Base-by-base conservation (phyloP, 2,888 invertebrate species). In the Drosophila incognita region DNA sequence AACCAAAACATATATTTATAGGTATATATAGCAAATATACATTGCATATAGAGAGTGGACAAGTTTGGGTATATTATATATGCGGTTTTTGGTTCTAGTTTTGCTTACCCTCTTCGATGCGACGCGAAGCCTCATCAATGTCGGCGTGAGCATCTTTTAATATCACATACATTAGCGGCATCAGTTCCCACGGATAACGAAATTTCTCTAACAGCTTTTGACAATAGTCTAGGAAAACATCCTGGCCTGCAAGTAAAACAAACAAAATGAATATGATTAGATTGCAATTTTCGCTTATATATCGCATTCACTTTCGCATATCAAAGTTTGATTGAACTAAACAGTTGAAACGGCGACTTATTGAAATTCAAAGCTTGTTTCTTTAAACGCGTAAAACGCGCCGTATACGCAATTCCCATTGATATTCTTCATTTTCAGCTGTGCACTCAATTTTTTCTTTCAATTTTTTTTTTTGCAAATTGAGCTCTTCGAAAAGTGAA, bases 121-220 rank as follows among this genome's bases (percentile, higher is more conserved):
- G 95, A 87, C 95, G 94, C 60, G 96, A 95, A 66, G 96, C 96
- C 93, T 96, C 96, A 85, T 96, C 96, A 63, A 96, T 94, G 92
- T 97, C 96, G 48, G 95, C 95, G 71, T 95, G 94, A 56, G 96
- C 95, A 87, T 96, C 96, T 92, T 96, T 96, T 72, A 97, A 94
- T 93, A 97, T 96, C 90, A 96, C 96, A 93, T 96, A 96, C 94
- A 96, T 95, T 46, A 97, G 93, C 27, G 96, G 96, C 95, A 97
- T 95, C 95, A 96, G 95, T 92, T 96, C 96, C 95, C 96, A 96
- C 6, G 96, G 95, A 92, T 96, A 96, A 91, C 95, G 95, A 94
- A 96, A 96, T 93, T 95, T 95, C 91, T 96, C 96, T 92, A 96
- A 93, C 67, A 96, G 94, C 91, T 95, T 96, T 87, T 96, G 95